Conservation (phyloP, 2,797 vertebrate genomes). For the Cyclura pinguis region DNA sequence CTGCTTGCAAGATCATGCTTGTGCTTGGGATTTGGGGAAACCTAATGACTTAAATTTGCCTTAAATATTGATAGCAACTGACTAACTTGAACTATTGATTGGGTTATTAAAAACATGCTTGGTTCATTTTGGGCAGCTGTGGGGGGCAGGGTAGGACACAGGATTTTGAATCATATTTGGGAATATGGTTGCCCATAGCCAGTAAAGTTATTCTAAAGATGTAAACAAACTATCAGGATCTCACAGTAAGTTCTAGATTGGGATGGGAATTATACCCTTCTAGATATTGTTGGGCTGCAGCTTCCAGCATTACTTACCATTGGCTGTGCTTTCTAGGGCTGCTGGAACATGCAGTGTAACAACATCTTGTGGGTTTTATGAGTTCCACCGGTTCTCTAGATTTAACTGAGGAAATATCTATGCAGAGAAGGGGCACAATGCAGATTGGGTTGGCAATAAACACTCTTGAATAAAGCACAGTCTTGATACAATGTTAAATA, state of each 20-base stretch:
- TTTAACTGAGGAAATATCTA: conserved; percentile 36
- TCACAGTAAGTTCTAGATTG: background rate
- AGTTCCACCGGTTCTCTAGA: background rate
- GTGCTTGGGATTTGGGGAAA: conserved; percentile 29
- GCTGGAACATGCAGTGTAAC: no score
- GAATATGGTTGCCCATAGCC: conserved; percentile 6
- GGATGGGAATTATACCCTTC: no score
- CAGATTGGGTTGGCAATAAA: conserved; percentile 46
- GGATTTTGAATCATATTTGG: conserved; percentile 27
- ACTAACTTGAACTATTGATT: conserved; percentile 52
- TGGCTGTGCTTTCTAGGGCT: no score
- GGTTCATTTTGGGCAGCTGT: conserved; percentile 20
- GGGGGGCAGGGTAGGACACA: background rate
- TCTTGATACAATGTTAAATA: conserved; percentile 15
- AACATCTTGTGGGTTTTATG: no score
- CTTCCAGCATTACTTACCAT: no score
- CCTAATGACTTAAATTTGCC: conserved; percentile 46
- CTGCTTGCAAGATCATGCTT: conserved; percentile 33
- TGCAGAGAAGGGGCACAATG: conserved; percentile 36
- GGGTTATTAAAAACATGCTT: conserved; percentile 31
- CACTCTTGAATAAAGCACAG: conserved; percentile 42
- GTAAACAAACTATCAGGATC: conserved; percentile 18
- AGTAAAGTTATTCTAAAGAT: conserved; percentile 8
- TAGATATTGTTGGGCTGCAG: no score
- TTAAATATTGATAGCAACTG: conserved; percentile 46